phyloP scores from a whole-genome alignment of 2,797 vertebrate genomes.

The Melanogrammus aeglefinus region DNA sequence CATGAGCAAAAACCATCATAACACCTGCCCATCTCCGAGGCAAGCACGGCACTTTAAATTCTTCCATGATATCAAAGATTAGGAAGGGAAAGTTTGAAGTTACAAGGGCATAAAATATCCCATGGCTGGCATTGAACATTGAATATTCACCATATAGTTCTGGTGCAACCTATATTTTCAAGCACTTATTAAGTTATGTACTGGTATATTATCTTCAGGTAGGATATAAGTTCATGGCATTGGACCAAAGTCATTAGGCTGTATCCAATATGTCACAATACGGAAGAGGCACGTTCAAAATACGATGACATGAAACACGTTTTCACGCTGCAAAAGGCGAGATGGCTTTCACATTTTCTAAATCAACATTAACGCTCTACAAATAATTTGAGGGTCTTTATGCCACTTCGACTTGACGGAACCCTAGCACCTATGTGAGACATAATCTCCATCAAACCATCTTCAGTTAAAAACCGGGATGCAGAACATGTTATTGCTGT shows the following conservation, averaged over 20 bases:
- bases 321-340: no score
- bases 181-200: neutral
- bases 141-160: neutral
- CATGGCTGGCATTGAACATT: neutral
- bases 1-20: neutral
- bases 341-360: no score
- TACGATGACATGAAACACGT: neutral
- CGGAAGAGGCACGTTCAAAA: neutral
- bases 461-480: neutral
- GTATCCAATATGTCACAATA: neutral
- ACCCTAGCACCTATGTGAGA: neutral
- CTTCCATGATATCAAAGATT: neutral
- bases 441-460: neutral
- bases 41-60: neutral
- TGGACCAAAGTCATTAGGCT: neutral
- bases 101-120: neutral
- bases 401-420: no score
- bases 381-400: neutral
- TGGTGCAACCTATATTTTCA: neutral
- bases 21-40: neutral
- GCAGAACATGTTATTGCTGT: neutral
- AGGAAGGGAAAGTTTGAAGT: neutral
- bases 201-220: neutral
- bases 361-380: neutral
- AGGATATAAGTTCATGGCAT: neutral